phyloP scores from a whole-genome alignment of 2,888 invertebrate genomes.

The Mesorhabditis spiculigera region DNA sequence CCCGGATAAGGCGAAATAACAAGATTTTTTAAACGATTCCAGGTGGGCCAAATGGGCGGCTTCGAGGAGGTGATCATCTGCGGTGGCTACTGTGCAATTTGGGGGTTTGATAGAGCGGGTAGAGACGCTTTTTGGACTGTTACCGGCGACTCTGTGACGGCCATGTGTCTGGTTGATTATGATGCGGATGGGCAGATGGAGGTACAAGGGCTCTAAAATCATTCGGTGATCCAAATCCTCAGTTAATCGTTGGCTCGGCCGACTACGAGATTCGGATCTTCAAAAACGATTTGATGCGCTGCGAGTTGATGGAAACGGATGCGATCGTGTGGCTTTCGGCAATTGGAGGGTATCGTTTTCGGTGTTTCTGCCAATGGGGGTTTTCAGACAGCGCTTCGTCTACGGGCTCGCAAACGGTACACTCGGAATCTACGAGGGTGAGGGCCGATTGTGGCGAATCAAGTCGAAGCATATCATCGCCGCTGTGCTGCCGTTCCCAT shows the following conservation, averaged over 20 bases:
- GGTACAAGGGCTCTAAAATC: slow-evolving; percentile 63
- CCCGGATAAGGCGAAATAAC: not conserved
- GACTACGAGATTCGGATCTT: slow-evolving; percentile 83
- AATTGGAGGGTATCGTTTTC: slow-evolving; percentile 55
- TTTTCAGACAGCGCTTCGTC: slow-evolving; percentile 67
- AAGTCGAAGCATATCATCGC: slow-evolving; percentile 87
- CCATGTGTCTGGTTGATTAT: slow-evolving; percentile 78
- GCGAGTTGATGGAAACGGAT: slow-evolving; percentile 84
- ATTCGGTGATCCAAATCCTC: slow-evolving; percentile 10
- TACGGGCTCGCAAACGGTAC: slow-evolving; percentile 88
- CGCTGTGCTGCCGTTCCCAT: slow-evolving; percentile 72
- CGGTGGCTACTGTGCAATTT: slow-evolving; percentile 81
- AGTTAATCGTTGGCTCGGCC: slow-evolving; percentile 86
- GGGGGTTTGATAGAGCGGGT: slow-evolving; percentile 74
- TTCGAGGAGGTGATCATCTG: slow-evolving; percentile 67
- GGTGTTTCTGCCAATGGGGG: slow-evolving; percentile 61
- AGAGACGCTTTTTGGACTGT: slow-evolving; percentile 88
- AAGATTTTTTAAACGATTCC: not conserved
- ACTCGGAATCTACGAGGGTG: slow-evolving; percentile 84
- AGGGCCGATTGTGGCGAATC: slow-evolving; percentile 79
- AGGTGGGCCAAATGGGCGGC: slow-evolving; percentile 46
- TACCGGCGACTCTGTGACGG: slow-evolving; percentile 67
- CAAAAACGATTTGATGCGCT: slow-evolving; percentile 77
- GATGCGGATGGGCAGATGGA: slow-evolving; percentile 82
- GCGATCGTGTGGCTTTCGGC: slow-evolving; percentile 69